Evolutionary conservation across 2,888 invertebrate genomes (phyloP).

Genomic region (Drosophila yooni): DNA sequence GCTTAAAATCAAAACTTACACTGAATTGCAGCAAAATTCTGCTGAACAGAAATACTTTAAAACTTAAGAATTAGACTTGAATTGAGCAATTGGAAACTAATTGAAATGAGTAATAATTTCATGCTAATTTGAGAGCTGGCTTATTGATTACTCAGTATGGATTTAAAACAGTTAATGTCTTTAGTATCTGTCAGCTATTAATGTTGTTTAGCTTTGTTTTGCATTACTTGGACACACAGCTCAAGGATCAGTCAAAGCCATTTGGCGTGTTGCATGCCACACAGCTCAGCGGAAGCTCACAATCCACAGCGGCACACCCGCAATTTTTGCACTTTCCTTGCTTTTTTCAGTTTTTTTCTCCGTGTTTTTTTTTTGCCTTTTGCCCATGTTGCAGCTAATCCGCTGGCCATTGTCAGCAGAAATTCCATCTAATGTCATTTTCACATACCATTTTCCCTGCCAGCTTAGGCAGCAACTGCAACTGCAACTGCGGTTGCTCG

Average conservation of each 20-base stretch:
- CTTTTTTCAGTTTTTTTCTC: constrained; percentile 17
- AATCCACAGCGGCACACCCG: constrained; percentile 30
- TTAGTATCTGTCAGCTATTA: constrained; percentile 25
- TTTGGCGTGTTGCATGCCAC: constrained; percentile 45
- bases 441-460: constrained; percentile 47
- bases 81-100: background rate
- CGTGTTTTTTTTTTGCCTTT: constrained; percentile 36
- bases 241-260: constrained; percentile 67
- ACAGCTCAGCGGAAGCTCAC: constrained; percentile 45
- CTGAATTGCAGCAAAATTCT: rapidly evolving
- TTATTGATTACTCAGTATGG: background rate
- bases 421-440: constrained; percentile 70
- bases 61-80: background rate
- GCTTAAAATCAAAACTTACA: background rate
- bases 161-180: constrained; percentile 44
- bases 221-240: constrained; percentile 37
- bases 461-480: constrained; percentile 36
- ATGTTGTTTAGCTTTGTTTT: constrained; percentile 28
- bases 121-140: background rate
- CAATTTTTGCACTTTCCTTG: constrained; percentile 45
- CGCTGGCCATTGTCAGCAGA: constrained; percentile 74
- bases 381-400: constrained; percentile 60
- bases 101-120: background rate
- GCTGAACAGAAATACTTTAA: too few relatives aligned
- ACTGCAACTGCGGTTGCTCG: constrained; percentile 21